Evolutionary conservation across 2,113 vertebrate genomes (phyloP).

Genomic region (Rana temporaria): DNA sequence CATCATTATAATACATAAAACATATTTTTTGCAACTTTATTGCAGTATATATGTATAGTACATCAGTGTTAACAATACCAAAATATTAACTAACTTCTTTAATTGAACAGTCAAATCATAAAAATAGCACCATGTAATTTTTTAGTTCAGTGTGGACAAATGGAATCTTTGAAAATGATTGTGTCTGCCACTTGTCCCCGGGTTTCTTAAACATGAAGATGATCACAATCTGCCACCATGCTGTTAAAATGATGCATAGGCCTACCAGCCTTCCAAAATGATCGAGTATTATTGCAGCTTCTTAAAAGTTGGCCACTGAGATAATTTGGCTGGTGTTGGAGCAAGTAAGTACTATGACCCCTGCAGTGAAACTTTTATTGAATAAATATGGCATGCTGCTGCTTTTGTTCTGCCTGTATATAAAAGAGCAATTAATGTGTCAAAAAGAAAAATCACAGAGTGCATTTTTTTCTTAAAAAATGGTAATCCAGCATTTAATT

Average conservation of each 20-base stretch:
- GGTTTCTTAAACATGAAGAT: constrained; percentile 78
- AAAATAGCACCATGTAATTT: constrained; percentile 60
- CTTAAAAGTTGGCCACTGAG: constrained; percentile 80
- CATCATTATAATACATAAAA: no score
- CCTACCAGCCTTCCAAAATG: constrained; percentile 75
- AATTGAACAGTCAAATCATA: constrained; percentile 3
- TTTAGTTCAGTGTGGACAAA: constrained; percentile 68
- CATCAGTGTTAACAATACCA: no score
- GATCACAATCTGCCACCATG: constrained; percentile 79
- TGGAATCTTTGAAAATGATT: constrained; percentile 70
- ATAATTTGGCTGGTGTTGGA: constrained; percentile 80
- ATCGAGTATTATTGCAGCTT: constrained; percentile 79
- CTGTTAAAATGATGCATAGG: constrained; percentile 83
- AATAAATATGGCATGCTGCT: constrained; percentile 76
- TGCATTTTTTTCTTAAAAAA: constrained; percentile 68
- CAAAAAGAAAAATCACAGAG: constrained; percentile 74
- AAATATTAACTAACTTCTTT: not conserved
- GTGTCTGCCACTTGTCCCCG: constrained; percentile 73
- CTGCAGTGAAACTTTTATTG: constrained; percentile 76
- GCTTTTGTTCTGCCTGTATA: constrained; percentile 72
- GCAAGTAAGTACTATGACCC: constrained; percentile 74
- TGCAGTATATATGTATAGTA: no score
- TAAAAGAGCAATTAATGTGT: constrained; percentile 79
- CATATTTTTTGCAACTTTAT: no score
- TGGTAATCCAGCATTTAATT: constrained; percentile 66